A percentile compares a stretch with the other conserved stretches of the same genome.
phyloP scores from a whole-genome alignment of 2,888 invertebrate genomes.

The Cyrtodaria siliqua region DNA sequence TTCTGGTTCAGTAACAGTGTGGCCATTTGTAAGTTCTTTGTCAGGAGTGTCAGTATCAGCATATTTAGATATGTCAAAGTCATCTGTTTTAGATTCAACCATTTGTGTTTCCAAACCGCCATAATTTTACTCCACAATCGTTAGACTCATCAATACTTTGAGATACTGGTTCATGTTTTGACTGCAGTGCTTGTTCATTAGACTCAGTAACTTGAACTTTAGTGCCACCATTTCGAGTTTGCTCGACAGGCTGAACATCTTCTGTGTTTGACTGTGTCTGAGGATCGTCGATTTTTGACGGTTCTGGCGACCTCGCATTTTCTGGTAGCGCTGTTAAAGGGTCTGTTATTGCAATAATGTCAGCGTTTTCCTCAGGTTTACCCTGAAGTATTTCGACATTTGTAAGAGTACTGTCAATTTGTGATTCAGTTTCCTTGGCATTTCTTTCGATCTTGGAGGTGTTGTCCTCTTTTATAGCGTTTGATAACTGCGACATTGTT shows the following conservation, averaged over 20 bases:
- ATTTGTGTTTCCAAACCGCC: too few species aligned
- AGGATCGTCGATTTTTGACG: slow-evolving; percentile 17
- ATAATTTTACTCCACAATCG: too few species aligned
- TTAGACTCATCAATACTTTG: too few species aligned
- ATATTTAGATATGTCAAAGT: too few species aligned
- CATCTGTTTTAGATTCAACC: too few species aligned
- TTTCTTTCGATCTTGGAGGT: slow-evolving; percentile 14
- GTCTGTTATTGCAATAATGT: too few species aligned
- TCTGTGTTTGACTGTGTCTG: slow-evolving; percentile 28
- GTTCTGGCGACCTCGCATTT: slow-evolving; percentile 5
- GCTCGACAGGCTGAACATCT: slow-evolving; percentile 49
- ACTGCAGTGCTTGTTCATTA: neutral
- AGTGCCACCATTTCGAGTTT: slow-evolving; percentile 22
- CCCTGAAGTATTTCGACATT: neutral
- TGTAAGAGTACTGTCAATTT: neutral
- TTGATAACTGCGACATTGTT: neutral
- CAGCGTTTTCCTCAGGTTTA: too few species aligned
- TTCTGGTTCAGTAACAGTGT: neutral
- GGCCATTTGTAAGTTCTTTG: neutral
- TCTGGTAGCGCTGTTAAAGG: neutral
- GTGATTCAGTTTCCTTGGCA: neutral
- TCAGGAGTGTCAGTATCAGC: too few species aligned
- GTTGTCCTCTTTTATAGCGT: slow-evolving; percentile 24
- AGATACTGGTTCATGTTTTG: too few species aligned
- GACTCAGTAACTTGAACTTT: neutral